Base-by-base conservation (phyloP, 2,888 invertebrate species). In the Megamerina dolium region DNA sequence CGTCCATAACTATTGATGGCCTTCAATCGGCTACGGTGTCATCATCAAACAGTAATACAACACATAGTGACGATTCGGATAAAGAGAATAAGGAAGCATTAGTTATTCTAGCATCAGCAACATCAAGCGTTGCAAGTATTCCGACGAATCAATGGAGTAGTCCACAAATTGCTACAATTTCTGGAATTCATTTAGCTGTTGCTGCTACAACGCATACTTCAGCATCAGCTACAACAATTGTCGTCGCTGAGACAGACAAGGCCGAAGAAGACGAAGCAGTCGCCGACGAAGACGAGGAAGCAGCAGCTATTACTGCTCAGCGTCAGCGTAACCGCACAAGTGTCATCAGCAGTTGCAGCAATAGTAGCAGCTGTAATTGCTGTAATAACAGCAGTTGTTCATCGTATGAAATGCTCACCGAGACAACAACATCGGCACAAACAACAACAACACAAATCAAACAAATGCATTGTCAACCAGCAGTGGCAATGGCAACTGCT, bases 61-160 rank as follows among this genome's bases (percentile, higher is more conserved):
- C 49, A 17, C 31, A 43, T 33, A 51, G 54, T 53, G 66, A 66
- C 61, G 68, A 70, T 60, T 70, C 67, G 51, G 70, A 69, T 61
- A 70, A 70, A 56, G 70, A 70, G 57, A 68, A 70, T 46, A 67
- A 67, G 57, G 65, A 66, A 54, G 57, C 59, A 37, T 51, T 56
- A 46, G 50, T 34, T 43, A 45, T 33, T 41, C 14, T 45, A 45
- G 26, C 38, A 35, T 5, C 47, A 35, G 14, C 21, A 12, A 21
- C 33, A 27, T 10, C 19, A 23, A 23, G 8, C 10, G 26, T 27
- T 18, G 18, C 23, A 37, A 9, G n/a, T n/a, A n/a, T n/a, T n/a
- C n/a, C n/a, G n/a, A n/a, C n/a, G n/a, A n/a, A n/a, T n/a, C n/a
- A n/a, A n/a, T n/a, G n/a, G n/a, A n/a, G n/a, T n/a, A n/a, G n/a